Evolutionary conservation across 2,797 vertebrate species (phyloP).

Genomic region (Spinus pinus): DNA sequence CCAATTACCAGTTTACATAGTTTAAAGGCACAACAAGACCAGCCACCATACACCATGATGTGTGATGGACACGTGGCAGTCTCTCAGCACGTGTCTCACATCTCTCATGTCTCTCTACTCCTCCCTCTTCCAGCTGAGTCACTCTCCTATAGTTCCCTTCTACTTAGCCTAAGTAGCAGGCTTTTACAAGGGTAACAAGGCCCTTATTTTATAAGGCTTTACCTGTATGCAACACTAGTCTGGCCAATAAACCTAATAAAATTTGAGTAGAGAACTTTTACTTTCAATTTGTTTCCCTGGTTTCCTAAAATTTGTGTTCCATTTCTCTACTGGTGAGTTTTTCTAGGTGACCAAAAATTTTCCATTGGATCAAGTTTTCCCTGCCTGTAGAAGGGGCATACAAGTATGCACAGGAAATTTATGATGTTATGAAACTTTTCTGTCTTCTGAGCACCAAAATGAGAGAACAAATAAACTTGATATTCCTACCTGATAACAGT

Average conservation of each 20-base stretch:
- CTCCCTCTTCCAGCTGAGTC: background rate
- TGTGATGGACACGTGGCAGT: accelerated
- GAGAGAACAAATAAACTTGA: background rate
- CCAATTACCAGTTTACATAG: background rate
- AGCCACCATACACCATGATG: accelerated
- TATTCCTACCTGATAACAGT: background rate
- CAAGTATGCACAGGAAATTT: background rate
- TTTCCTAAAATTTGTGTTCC: background rate
- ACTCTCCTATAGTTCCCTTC: background rate
- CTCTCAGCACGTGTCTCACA: accelerated
- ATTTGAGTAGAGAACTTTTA: background rate
- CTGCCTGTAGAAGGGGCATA: background rate
- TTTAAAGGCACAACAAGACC: background rate
- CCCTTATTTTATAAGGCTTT: background rate
- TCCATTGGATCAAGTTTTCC: background rate
- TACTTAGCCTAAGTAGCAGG: background rate
- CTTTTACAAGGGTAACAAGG: background rate
- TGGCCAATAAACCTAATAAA: background rate
- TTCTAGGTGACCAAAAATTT: background rate
- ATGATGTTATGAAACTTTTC: background rate
- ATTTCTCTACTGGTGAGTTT: background rate
- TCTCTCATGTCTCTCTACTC: background rate
- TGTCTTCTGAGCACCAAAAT: background rate
- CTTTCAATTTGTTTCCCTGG: background rate
- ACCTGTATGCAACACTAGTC: background rate